Evolutionary conservation across 2,113 vertebrate species (phyloP).

Genomic region (Amblyopsis rosae): DNA sequence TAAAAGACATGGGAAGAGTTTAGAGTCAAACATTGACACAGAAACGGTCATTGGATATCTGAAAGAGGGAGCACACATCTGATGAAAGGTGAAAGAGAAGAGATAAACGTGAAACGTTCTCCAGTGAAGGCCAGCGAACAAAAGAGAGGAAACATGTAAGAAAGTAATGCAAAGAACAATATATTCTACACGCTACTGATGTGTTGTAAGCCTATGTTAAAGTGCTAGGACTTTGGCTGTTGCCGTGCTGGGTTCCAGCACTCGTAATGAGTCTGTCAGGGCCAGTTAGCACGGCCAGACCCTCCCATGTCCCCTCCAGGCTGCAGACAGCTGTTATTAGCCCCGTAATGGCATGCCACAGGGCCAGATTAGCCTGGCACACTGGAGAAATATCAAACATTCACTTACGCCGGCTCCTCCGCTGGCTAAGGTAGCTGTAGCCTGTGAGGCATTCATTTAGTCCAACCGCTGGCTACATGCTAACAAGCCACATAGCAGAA

Average conservation of each 20-base stretch:
- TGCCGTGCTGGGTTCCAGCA: constrained; percentile 71
- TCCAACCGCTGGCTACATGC: constrained; percentile 25
- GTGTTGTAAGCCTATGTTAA: constrained; percentile 55
- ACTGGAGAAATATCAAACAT: constrained; percentile 74
- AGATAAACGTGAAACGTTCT: background rate
- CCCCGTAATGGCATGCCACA: constrained; percentile 79
- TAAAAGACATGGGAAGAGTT: constrained; percentile 4
- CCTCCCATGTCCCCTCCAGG: constrained; percentile 66
- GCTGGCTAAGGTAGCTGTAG: constrained; percentile 42
- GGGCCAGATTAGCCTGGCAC: constrained; percentile 76
- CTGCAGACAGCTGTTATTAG: constrained; percentile 82
- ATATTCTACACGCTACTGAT: background rate
- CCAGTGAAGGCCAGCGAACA: background rate
- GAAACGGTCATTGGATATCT: background rate
- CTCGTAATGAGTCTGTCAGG: constrained; percentile 83
- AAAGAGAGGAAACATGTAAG: background rate
- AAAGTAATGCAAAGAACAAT: background rate
- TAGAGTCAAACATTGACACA: background rate
- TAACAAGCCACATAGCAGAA: constrained; percentile 48
- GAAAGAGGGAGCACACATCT: background rate
- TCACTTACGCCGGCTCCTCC: constrained; percentile 64
- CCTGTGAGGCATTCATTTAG: constrained; percentile 56
- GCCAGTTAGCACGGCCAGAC: constrained; percentile 73
- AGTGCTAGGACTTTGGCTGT: constrained; percentile 62
- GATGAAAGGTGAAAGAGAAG: background rate